phyloP scores from a whole-genome alignment of 2,797 vertebrate species.

The Discoglossus pictus region DNA sequence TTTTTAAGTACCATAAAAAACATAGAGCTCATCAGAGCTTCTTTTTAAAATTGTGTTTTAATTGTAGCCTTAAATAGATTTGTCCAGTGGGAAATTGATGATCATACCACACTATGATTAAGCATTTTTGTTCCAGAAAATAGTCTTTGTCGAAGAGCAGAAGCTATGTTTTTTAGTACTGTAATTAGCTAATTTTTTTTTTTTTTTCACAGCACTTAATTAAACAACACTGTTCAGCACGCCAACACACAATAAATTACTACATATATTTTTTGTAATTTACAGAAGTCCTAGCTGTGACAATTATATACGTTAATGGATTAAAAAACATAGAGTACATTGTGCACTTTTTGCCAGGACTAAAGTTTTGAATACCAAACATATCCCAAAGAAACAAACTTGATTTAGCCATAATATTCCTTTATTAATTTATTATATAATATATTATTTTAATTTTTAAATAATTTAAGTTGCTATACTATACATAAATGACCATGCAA shows the following conservation, averaged over 20 bases:
- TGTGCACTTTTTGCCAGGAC: slow-evolving; percentile 14
- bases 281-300: slow-evolving; percentile 31
- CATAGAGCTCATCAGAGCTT: too few species aligned
- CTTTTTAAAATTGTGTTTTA: slow-evolving; percentile 6
- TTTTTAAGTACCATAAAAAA: too few species aligned
- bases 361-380: slow-evolving; percentile 9
- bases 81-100: slow-evolving; percentile 19
- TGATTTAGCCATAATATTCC: background rate
- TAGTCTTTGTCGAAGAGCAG: slow-evolving; percentile 3
- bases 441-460: too few species aligned
- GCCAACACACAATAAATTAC: slow-evolving; percentile 30
- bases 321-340: background rate
- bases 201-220: slow-evolving; percentile 37
- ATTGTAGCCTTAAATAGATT: slow-evolving; percentile 12
- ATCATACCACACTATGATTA: slow-evolving; percentile 10
- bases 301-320: slow-evolving; percentile 30
- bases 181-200: slow-evolving; percentile 17
- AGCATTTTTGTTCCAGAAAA: slow-evolving; percentile 12
- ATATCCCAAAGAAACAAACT: slow-evolving; percentile 2
- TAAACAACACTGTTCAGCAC: slow-evolving; percentile 17
- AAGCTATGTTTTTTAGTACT: slow-evolving; percentile 20
- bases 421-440: too few species aligned
- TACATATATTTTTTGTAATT: slow-evolving; percentile 24
- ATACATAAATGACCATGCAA: too few species aligned
- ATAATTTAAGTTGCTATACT: too few species aligned